Evolutionary conservation across 2,113 vertebrate species (phyloP).

Genomic region (Nerophis ophidion): DNA sequence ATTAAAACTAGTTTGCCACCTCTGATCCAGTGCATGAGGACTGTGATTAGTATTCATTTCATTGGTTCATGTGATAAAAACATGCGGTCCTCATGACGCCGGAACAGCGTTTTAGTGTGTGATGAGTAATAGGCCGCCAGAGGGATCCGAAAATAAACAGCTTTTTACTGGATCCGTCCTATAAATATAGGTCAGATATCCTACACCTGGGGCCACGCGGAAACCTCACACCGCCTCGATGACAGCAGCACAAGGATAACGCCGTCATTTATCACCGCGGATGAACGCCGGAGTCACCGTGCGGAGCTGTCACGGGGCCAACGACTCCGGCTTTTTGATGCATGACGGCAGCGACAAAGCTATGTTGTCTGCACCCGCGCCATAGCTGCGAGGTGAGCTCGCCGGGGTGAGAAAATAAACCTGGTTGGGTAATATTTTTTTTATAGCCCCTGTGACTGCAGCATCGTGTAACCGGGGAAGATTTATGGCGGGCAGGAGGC

Average conservation of each 20-base stretch:
- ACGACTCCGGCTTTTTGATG: constrained; percentile 16
- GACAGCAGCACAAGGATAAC: constrained; percentile 52
- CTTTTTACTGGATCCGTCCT: constrained; percentile 46
- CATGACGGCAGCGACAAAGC: constrained; percentile 26
- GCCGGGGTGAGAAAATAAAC: constrained; percentile 35
- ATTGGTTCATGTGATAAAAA: constrained; percentile 41
- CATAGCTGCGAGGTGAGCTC: constrained; percentile 51
- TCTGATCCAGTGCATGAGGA: background rate
- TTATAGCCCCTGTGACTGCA: constrained; percentile 50
- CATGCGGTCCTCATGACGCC: constrained; percentile 42
- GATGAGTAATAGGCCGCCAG: constrained; percentile 30
- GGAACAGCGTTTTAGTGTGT: constrained; percentile 54
- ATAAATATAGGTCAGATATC: constrained; percentile 63
- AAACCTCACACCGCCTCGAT: constrained; percentile 33
- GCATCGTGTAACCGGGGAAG: constrained; percentile 49
- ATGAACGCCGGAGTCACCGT: constrained; percentile 41
- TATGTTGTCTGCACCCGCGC: constrained; percentile 37
- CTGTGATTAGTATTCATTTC: constrained; percentile 2
- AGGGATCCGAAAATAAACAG: constrained; percentile 65
- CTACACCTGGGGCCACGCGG: constrained; percentile 51
- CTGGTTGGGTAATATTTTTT: constrained; percentile 38
- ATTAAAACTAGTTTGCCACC: too few species aligned
- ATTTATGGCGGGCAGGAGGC: background rate
- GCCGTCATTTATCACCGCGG: constrained; percentile 44
- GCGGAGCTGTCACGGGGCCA: constrained; percentile 24